A percentile compares a stretch with the other conserved stretches of the same genome.
Conservation (phyloP, 2,888 invertebrate species). For the Allophyes oxyacanthae region DNA sequence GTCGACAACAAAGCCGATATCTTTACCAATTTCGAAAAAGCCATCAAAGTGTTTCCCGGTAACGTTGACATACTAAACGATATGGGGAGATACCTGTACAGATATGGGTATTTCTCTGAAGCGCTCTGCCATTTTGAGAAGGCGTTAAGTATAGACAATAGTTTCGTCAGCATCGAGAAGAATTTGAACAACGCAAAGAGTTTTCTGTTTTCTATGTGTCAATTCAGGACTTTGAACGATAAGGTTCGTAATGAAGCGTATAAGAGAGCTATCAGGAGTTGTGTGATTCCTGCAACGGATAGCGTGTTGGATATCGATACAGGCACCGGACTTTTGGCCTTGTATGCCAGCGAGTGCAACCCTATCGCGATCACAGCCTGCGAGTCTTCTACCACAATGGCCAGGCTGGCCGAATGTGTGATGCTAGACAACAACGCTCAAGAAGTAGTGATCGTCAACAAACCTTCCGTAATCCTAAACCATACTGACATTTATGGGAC, state of each 20-base stretch:
- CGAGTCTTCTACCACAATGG: conserved; percentile 27
- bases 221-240: conserved; percentile 38
- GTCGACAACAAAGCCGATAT: conserved; percentile 24
- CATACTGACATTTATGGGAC: conserved; percentile 21
- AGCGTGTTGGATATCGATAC: conserved; percentile 41
- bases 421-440: conserved; percentile 31
- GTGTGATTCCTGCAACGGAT: conserved; percentile 29
- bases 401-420: conserved; percentile 35
- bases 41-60: conserved; percentile 26
- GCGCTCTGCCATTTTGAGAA: conserved; percentile 84
- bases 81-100: conserved; percentile 29
- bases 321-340: conserved; percentile 83
- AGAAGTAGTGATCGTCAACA: conserved; percentile 29
- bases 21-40: conserved; percentile 36
- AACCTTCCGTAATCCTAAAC: conserved; percentile 20
- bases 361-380: conserved; percentile 64
- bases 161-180: conserved; percentile 71
- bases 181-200: conserved; percentile 41
- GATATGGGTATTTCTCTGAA: conserved; percentile 77
- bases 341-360: conserved; percentile 88
- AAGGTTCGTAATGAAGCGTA: conserved; percentile 44
- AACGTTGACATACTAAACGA: conserved; percentile 34
- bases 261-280: conserved; percentile 31
- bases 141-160: conserved; percentile 79
- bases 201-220: conserved; percentile 24